Conservation (phyloP, 2,113 vertebrate genomes). For the Macrotis lagotis region DNA sequence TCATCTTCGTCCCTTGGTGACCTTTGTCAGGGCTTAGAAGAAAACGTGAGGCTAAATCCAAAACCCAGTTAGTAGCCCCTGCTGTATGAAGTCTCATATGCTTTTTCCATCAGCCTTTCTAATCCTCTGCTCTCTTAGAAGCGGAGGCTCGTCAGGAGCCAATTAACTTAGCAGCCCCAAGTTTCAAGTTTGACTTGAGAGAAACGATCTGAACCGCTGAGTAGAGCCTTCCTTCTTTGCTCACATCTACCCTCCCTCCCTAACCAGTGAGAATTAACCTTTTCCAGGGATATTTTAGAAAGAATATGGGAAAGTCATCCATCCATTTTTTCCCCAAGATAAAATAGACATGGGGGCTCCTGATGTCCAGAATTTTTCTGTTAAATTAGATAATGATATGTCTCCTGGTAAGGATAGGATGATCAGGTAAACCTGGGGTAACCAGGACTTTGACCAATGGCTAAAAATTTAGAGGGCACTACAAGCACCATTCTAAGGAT, state of each 20-base stretch:
- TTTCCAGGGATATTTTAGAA: neutral
- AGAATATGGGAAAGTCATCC: neutral
- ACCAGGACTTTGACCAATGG: neutral
- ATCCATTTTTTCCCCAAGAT: neutral
- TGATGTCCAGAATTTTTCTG: neutral
- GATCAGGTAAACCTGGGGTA: neutral
- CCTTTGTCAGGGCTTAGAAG: neutral
- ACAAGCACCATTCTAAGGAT: neutral
- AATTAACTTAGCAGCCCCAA: neutral
- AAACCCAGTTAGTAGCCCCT: neutral
- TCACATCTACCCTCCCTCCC: neutral
- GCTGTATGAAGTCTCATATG: neutral
- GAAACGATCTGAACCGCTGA: neutral
- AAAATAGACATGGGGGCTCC: neutral
- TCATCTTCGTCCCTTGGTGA: neutral
- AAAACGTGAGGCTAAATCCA: neutral
- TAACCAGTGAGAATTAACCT: neutral
- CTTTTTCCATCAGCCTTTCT: neutral
- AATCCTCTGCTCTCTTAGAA: neutral
- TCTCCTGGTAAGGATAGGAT: neutral
- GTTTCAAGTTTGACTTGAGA: neutral
- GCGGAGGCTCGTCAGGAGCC: accelerated
- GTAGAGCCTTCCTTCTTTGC: accelerated
- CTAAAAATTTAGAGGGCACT: neutral
- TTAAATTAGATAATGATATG: neutral